Evolutionary conservation across 2,113 vertebrate species (phyloP), one percentile per base, ranked within the genome.

Genomic region (Thamnaconus septentrionalis): DNA sequence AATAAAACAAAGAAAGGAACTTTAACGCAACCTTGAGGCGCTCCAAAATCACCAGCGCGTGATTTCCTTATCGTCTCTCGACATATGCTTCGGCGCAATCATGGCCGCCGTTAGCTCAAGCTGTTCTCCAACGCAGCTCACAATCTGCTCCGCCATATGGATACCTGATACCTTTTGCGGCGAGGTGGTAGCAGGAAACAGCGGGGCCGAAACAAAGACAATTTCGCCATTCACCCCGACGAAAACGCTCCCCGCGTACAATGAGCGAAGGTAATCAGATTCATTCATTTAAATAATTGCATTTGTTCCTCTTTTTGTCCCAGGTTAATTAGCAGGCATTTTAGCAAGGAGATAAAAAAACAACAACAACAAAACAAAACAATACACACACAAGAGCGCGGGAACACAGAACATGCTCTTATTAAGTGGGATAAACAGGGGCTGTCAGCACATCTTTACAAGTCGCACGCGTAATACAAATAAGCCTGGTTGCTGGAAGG

Each of bases 391-490:
- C 18, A 31, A 31, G 18, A 1, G 18, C 2, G 18, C 18, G 18
- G 18, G 18, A 31, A 31, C 18, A 31, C 18, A 31, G 1, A 31
- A 31, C 18, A 31, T 31, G 11, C 62, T 62, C 12, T 61, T 78
- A 71, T 73, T 83, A 75, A 83, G 61, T 57, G 64, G 61, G 70
- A 84, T 73, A 76, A 82, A 83, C 66, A 76, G 49, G 51, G 64
- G 18, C 62, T 73, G 78, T 81, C 81, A 85, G 79, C 81, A 78
- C 82, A 81, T 81, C 80, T 75, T 84, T 63, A 74, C 74, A 83
- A 56, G 57, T 57, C 61, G 62, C 79, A 75, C 63, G 73, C 76
- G 80, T 82, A 83, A 80, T 73, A 84, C 70, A 80, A 86, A 87
- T 65, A 82, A 77, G 79, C 70, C 42, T 4, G 63, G 47, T 69